Conservation (phyloP, 2,113 vertebrate species). For the Nycticebus coucang region DNA sequence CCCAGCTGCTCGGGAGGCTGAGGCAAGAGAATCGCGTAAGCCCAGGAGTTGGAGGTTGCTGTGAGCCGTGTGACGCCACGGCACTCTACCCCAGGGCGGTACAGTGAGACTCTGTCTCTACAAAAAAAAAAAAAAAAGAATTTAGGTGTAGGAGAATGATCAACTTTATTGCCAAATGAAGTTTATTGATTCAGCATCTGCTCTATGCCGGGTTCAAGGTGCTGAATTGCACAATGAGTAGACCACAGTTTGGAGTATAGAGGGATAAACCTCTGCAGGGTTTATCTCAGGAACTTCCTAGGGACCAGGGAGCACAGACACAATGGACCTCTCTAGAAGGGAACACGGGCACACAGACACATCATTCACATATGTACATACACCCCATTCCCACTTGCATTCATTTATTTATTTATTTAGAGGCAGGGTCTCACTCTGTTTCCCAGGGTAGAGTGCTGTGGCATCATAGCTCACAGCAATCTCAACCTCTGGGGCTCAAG, state of each 20-base stretch:
- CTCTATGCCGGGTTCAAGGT: neutral
- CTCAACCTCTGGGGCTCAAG: too few species aligned
- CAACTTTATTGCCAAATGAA: neutral
- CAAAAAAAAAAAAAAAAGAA: too few species aligned
- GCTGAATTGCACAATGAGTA: too few species aligned
- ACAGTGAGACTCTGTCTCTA: too few species aligned
- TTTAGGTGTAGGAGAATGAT: neutral
- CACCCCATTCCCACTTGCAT: neutral
- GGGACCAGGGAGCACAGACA: neutral
- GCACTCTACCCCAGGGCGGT: too few species aligned
- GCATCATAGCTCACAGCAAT: too few species aligned
- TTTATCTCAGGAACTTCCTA: neutral
- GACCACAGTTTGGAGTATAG: neutral
- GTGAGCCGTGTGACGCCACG: too few species aligned
- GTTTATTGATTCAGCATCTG: neutral
- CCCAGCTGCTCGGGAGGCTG: too few species aligned
- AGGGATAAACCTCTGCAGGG: neutral
- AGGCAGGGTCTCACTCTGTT: too few species aligned
- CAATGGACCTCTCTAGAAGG: neutral
- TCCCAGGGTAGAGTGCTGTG: too few species aligned
- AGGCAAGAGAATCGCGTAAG: too few species aligned
- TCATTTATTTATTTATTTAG: neutral
- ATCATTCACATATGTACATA: neutral
- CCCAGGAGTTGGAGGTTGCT: too few species aligned
- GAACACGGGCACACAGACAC: neutral